These are phyloP conservation scores for Rissa tridactyla DNA, from an alignment of 2,113 vertebrate genomes.

Conservation along the genomic window DNA sequence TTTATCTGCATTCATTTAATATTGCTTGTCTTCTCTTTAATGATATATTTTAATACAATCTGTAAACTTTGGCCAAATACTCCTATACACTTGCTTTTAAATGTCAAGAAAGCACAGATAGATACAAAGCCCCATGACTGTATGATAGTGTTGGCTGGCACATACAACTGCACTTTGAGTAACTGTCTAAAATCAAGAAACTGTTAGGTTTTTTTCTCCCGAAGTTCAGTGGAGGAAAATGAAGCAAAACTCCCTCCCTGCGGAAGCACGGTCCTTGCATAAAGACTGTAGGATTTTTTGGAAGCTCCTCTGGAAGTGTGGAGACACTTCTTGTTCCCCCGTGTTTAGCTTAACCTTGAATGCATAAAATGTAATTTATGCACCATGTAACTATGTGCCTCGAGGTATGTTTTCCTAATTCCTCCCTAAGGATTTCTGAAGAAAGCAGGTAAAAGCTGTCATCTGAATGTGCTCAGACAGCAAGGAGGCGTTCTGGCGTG, in stretches of 20 bases:
- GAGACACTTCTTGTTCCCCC: not conserved
- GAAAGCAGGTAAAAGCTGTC: not conserved
- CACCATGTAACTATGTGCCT: not conserved
- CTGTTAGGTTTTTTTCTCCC: not conserved
- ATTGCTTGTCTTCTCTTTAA: not conserved
- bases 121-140: rapidly evolving
- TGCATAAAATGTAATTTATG: not conserved
- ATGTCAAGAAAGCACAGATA: not conserved
- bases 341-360: not conserved
- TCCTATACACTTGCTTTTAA: not conserved
- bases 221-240: not conserved
- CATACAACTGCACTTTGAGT: not conserved
- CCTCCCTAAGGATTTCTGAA: not conserved
- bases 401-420: not conserved
- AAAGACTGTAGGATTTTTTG: not conserved
- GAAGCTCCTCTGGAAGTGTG: not conserved
- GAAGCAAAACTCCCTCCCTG: not conserved
- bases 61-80: not conserved
- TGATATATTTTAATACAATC: not conserved
- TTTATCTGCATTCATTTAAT: not conserved
- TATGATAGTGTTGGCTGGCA: not conserved
- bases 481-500: not conserved
- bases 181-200: not conserved
- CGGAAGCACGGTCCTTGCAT: not conserved
- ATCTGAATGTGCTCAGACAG: not conserved